A percentile compares a stretch with the other conserved stretches of the same genome.
Conservation (phyloP, 1,140 invertebrate species). For the Pemphigus obesinymphae region DNA sequence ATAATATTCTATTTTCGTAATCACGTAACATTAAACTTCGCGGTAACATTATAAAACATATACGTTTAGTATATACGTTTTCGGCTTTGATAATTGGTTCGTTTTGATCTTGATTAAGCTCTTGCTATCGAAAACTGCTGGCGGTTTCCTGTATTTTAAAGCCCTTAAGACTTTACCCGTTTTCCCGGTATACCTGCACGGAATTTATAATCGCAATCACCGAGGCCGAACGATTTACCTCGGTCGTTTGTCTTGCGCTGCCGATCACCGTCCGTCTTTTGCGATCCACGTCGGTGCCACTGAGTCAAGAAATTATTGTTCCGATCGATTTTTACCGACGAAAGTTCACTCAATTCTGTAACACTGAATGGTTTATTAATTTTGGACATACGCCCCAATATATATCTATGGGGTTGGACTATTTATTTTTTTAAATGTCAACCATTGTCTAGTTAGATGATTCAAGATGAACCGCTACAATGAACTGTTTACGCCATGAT, state of each 20-base stretch:
- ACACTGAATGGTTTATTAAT: too few species aligned
- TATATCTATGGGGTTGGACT: too few species aligned
- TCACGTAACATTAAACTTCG: too few species aligned
- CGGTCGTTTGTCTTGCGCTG: not conserved
- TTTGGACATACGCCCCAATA: too few species aligned
- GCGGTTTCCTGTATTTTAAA: not conserved
- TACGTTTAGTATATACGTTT: not conserved
- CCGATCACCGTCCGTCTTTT: not conserved
- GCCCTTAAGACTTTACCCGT: not conserved
- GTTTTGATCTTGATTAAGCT: not conserved
- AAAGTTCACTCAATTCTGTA: too few species aligned
- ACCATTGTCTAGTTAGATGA: too few species aligned
- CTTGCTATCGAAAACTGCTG: not conserved
- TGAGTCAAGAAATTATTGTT: not conserved
- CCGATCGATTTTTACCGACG: not conserved
- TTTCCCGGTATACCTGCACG: not conserved
- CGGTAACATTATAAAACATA: too few species aligned
- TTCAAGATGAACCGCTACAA: too few species aligned
- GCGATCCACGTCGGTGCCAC: not conserved
- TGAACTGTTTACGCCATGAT: too few species aligned
- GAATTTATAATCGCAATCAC: not conserved
- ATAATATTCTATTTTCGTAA: too few species aligned
- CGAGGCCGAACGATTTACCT: not conserved
- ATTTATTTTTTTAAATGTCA: too few species aligned
- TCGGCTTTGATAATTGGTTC: not conserved